A percentile compares a stretch with the other conserved stretches of the same genome.
phyloP scores from a whole-genome alignment of 2,888 invertebrate genomes.

The Leuctra nigra region DNA sequence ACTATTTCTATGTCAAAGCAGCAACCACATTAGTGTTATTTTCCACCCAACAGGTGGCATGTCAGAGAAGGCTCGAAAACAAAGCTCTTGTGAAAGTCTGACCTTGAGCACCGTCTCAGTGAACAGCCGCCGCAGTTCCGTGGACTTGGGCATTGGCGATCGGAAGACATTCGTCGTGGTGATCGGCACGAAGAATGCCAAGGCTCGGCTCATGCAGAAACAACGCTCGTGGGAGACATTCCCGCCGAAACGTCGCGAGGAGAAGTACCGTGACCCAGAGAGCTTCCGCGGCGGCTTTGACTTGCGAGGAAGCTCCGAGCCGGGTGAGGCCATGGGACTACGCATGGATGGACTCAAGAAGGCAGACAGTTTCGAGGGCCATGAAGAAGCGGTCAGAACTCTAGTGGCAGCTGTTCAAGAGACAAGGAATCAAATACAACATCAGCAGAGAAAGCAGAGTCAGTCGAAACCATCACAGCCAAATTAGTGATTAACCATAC shows the following conservation, averaged over 20 bases:
- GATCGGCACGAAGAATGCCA: conserved; percentile 37
- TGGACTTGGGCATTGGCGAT: conserved; percentile 47
- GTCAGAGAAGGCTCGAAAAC: conserved; percentile 34
- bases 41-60: conserved; percentile 24
- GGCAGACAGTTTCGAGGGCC: conserved; percentile 61
- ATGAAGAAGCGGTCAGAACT: conserved; percentile 60
- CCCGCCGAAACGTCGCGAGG: conserved; percentile 43
- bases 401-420: conserved; percentile 61
- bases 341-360: conserved; percentile 51
- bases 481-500: too few relatives aligned
- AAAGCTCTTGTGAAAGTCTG: conserved; percentile 47
- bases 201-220: conserved; percentile 45
- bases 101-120: conserved; percentile 45
- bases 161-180: conserved; percentile 49
- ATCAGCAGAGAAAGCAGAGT: conserved; percentile 40
- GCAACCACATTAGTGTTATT: not conserved
- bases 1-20: too few relatives aligned
- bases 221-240: conserved; percentile 59
- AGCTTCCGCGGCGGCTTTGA: conserved; percentile 36
- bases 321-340: conserved; percentile 37
- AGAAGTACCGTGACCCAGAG: conserved; percentile 32
- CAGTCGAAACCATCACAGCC: conserved; percentile 32
- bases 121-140: conserved; percentile 46
- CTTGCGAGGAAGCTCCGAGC: conserved; percentile 19
- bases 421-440: conserved; percentile 43